These are phyloP conservation scores for Diarsia dahlii DNA, from an alignment of 2,888 invertebrate species.

Conservation along the genomic window DNA sequence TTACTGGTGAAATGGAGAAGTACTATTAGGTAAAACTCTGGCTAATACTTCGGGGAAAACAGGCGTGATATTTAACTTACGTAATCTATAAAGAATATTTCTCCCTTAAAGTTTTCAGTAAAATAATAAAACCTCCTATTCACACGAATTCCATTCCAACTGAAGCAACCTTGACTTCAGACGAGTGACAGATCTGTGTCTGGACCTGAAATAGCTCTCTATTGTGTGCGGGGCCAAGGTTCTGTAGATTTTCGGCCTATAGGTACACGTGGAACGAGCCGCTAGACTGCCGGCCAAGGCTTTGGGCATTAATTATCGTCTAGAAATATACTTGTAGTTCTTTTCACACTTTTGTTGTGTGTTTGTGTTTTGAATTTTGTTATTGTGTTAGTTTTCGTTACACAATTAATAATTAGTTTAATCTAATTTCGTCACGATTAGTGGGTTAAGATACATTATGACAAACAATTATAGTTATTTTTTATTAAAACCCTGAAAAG, in stretches of 20 bases:
- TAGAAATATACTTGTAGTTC: neutral
- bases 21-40: no score
- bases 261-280: constrained; percentile 19
- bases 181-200: constrained; percentile 25
- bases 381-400: neutral
- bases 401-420: no score
- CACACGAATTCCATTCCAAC: neutral
- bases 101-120: neutral
- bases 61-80: no score
- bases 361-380: neutral
- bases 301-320: constrained; percentile 9
- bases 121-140: neutral
- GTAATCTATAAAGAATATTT: neutral
- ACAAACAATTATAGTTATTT: no score
- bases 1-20: no score
- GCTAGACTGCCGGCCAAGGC: constrained; percentile 30
- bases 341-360: neutral
- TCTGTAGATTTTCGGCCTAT: constrained; percentile 26
- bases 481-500: no score
- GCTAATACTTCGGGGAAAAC: no score
- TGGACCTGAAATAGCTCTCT: constrained; percentile 47
- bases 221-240: constrained; percentile 49
- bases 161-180: neutral
- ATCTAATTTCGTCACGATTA: no score
- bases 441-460: no score